phyloP scores from a whole-genome alignment of 2,888 invertebrate genomes.

The Athalia circularis region DNA sequence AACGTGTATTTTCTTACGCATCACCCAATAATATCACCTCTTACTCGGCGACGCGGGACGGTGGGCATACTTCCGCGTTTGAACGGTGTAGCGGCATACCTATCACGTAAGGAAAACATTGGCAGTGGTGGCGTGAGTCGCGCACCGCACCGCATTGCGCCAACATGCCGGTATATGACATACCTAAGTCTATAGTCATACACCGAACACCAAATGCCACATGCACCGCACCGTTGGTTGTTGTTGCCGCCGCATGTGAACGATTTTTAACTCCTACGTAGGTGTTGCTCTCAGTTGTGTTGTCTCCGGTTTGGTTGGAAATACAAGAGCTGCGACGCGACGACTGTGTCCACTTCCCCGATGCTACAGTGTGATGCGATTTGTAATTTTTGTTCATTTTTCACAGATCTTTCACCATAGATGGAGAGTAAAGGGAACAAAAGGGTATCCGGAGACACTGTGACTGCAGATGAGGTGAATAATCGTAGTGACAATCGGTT shows the following conservation, averaged over 20 bases:
- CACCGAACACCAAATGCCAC: background rate
- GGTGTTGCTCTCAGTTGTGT: background rate
- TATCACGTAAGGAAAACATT: conserved; percentile 13
- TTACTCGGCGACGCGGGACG: no score
- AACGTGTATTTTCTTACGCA: background rate
- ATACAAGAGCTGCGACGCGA: no score
- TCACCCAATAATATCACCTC: no score
- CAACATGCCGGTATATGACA: conserved; percentile 47
- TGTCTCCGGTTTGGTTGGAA: no score
- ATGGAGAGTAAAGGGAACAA: conserved; percentile 68
- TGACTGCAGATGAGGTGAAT: conserved; percentile 61
- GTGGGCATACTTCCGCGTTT: no score
- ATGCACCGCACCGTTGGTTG: conserved; percentile 15
- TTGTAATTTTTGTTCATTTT: conserved; percentile 21
- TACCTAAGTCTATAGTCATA: background rate
- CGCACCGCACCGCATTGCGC: conserved; percentile 66
- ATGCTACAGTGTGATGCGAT: background rate
- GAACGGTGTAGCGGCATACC: background rate
- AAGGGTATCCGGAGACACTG: conserved; percentile 60
- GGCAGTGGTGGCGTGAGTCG: conserved; percentile 26
- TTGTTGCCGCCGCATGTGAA: conserved; percentile 17
- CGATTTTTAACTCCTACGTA: conserved; percentile 8
- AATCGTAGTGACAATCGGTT: conserved; percentile 56
- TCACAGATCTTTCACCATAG: conserved; percentile 60
- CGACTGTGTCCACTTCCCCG: no score